Conservation (phyloP, 2,888 invertebrate species). For the Falcaria lacertinaria region DNA sequence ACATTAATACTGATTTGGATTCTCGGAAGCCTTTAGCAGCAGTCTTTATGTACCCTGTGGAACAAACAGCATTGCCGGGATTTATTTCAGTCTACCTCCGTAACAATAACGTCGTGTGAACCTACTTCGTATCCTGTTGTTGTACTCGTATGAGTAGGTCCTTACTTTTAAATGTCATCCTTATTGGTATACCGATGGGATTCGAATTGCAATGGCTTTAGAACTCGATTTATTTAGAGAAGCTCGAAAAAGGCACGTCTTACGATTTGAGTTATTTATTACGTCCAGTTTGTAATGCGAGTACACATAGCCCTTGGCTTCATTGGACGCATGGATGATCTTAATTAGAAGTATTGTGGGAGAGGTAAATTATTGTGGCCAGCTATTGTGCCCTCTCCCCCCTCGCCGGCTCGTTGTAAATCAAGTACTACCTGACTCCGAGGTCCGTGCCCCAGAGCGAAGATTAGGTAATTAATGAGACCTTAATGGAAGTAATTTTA, state of each 20-base stretch:
- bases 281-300: slow-evolving; percentile 65
- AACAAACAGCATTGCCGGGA: slow-evolving; percentile 51
- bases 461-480: slow-evolving; percentile 73
- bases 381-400: slow-evolving; percentile 41
- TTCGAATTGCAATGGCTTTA: slow-evolving; percentile 25
- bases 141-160: slow-evolving; percentile 24
- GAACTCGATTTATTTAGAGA: slow-evolving; percentile 41
- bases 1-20: slow-evolving; percentile 21
- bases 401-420: slow-evolving; percentile 50
- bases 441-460: slow-evolving; percentile 58
- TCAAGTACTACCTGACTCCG: slow-evolving; percentile 52
- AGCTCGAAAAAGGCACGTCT: slow-evolving; percentile 60
- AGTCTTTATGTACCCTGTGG: slow-evolving; percentile 47
- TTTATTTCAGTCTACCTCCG: slow-evolving; percentile 56
- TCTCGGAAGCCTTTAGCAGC: slow-evolving; percentile 19
- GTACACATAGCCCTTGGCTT: slow-evolving; percentile 59
- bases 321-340: slow-evolving; percentile 71
- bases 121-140: slow-evolving; percentile 41
- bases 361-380: slow-evolving; percentile 62
- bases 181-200: slow-evolving; percentile 33
- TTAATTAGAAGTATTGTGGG: slow-evolving; percentile 77
- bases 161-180: slow-evolving; percentile 28
- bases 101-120: slow-evolving; percentile 56
- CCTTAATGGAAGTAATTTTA: slow-evolving; percentile 68
- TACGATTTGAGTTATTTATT: slow-evolving; percentile 74